These are phyloP conservation scores for Drosophila sordidula DNA, from an alignment of 2,888 invertebrate genomes.

Conservation along the genomic window DNA sequence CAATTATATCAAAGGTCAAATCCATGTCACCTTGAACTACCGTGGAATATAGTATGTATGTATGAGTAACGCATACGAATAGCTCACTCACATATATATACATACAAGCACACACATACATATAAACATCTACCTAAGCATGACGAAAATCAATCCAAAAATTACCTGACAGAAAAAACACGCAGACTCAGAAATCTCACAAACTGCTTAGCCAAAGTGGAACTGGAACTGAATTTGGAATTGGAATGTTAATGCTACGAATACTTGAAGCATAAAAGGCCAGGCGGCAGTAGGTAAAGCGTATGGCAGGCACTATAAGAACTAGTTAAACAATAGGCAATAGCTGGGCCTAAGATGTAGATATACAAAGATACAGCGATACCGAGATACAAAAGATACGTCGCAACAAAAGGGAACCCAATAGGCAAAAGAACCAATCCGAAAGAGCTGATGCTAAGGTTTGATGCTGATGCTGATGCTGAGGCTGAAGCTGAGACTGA, in stretches of 20 bases:
- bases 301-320: conserved; percentile 13
- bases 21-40: conserved; percentile 58
- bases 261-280: conserved; percentile 25
- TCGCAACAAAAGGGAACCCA: conserved; percentile 53
- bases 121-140: conserved; percentile 47
- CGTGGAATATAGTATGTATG: conserved; percentile 4
- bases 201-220: conserved; percentile 14
- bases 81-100: neutral
- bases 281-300: conserved; percentile 22
- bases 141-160: conserved; percentile 65
- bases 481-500: too few species aligned
- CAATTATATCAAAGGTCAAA: conserved; percentile 10
- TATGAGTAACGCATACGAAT: conserved; percentile 1
- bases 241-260: conserved; percentile 41
- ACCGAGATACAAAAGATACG: conserved; percentile 66
- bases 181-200: conserved; percentile 39
- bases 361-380: conserved; percentile 45
- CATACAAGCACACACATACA: conserved; percentile 24
- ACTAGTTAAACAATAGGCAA: conserved; percentile 43
- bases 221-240: conserved; percentile 42
- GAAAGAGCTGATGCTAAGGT: conserved; percentile 3
- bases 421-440: conserved; percentile 14
- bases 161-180: conserved; percentile 48
- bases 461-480: conserved; percentile 11
- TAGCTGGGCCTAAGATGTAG: conserved; percentile 10